These are phyloP conservation scores for Heliconius eleuchia DNA, from an alignment of 1,140 invertebrate species.

Conservation along the genomic window DNA sequence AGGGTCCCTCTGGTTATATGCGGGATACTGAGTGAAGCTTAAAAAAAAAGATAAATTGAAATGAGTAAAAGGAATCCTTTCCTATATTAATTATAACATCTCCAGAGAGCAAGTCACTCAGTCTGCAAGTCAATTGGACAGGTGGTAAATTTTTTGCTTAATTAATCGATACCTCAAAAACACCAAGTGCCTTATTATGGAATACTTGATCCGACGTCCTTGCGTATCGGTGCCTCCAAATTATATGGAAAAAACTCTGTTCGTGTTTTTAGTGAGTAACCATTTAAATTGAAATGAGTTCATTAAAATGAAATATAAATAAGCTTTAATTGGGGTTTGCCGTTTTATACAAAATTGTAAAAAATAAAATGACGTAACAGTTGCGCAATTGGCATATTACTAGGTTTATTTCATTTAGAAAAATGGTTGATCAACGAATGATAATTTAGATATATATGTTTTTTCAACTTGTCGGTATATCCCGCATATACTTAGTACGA, in stretches of 20 bases:
- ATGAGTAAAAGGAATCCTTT: not conserved
- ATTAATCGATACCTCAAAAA: not conserved
- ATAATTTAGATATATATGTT: no score
- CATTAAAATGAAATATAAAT: not conserved
- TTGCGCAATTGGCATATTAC: no score
- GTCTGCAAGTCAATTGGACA: not conserved
- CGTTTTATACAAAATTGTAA: not conserved
- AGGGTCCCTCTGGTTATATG: no score
- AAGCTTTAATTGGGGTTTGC: not conserved
- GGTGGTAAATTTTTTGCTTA: conserved; percentile 7
- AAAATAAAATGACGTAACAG: no score
- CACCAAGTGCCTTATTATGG: not conserved
- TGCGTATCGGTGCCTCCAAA: not conserved
- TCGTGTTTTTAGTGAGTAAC: not conserved
- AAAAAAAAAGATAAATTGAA: not conserved
- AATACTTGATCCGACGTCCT: not conserved
- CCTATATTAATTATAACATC: not conserved
- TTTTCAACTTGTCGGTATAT: no score
- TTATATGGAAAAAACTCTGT: not conserved
- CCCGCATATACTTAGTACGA: no score
- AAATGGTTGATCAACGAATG: no score
- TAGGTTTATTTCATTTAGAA: no score
- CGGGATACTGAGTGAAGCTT: no score
- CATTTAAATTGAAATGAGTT: not conserved
- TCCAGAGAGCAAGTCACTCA: not conserved